These are phyloP conservation scores for Carlito syrichta DNA, from an alignment of 2,113 vertebrate species.

Conservation along the genomic window DNA sequence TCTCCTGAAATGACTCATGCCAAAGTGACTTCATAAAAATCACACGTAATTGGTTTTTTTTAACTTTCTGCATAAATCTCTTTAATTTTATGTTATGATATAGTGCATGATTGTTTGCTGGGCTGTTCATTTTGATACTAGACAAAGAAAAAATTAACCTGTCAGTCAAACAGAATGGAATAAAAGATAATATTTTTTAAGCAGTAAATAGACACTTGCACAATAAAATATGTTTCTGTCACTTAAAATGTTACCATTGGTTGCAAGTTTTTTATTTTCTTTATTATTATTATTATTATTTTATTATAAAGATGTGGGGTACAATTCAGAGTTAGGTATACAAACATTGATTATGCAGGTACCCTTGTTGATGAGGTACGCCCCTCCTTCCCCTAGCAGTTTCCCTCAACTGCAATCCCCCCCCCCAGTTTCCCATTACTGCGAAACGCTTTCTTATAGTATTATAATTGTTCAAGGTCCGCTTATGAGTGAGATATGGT, in stretches of 20 bases:
- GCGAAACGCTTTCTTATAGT: not conserved
- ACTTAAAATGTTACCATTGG: constrained; percentile 18
- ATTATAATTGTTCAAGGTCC: too few relatives aligned
- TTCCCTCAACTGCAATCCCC: too few relatives aligned
- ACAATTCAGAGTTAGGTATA: too few relatives aligned
- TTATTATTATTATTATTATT: too few relatives aligned
- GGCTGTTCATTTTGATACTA: constrained; percentile 42
- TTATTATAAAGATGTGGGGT: too few relatives aligned
- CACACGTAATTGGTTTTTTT: not conserved
- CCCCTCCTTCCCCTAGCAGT: too few relatives aligned
- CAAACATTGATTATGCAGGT: too few relatives aligned
- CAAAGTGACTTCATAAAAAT: constrained; percentile 4
- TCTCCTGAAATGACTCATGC: not conserved
- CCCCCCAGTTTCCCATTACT: too few relatives aligned
- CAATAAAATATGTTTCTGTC: constrained; percentile 30
- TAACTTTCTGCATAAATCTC: constrained; percentile 32
- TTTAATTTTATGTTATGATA: constrained; percentile 49
- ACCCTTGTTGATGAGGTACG: too few relatives aligned
- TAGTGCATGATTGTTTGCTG: not conserved
- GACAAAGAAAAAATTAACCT: constrained; percentile 45
- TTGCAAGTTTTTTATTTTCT: not conserved
- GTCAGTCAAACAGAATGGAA: constrained; percentile 36
- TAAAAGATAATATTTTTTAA: constrained; percentile 37
- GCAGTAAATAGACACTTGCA: constrained; percentile 27
- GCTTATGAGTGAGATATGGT: too few relatives aligned